phyloP scores from a whole-genome alignment of 2,888 invertebrate genomes.

The Galeopsomyia nigrocyanea region DNA sequence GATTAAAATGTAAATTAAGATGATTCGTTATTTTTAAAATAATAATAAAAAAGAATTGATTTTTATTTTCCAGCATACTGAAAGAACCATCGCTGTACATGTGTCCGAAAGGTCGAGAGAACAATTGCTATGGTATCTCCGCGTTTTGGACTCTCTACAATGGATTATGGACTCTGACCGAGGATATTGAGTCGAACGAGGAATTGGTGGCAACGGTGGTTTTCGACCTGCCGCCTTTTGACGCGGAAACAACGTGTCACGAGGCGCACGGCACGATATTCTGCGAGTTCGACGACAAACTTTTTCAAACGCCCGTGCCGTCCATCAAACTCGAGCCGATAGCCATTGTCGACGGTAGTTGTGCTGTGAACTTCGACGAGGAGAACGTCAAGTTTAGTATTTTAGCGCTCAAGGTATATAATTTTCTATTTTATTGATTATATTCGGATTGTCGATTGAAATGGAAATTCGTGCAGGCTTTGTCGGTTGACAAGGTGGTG shows the following conservation, averaged over 20 bases:
- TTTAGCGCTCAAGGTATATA: slow-evolving; percentile 54
- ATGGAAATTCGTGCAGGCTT: slow-evolving; percentile 34
- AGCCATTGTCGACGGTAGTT: slow-evolving; percentile 52
- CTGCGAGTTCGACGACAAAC: slow-evolving; percentile 55
- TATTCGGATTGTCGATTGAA: not conserved
- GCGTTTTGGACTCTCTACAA: slow-evolving; percentile 58
- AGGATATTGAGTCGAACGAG: slow-evolving; percentile 48
- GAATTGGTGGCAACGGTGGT: slow-evolving; percentile 55
- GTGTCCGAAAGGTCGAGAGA: slow-evolving; percentile 27
- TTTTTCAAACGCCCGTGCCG: slow-evolving; percentile 57
- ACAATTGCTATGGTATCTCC: slow-evolving; percentile 50
- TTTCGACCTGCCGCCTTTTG: slow-evolving; percentile 60
- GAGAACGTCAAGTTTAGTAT: slow-evolving; percentile 42
- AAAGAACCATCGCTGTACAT: slow-evolving; percentile 53
- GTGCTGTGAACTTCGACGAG: slow-evolving; percentile 48
- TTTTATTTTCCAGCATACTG: slow-evolving; percentile 53
- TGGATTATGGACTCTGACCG: slow-evolving; percentile 52
- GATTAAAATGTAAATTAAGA: too few species aligned
- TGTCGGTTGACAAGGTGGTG: slow-evolving; percentile 55
- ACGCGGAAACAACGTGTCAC: slow-evolving; percentile 36
- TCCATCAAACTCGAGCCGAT: slow-evolving; percentile 49
- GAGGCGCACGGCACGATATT: slow-evolving; percentile 57
- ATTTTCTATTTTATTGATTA: too few species aligned
- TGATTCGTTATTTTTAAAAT: too few species aligned
- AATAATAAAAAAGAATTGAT: too few species aligned